Percentiles rank a stretch among this genome's conserved stretches.
Evolutionary conservation across 2,113 vertebrate genomes (phyloP).

Genomic region (Xiphophorus maculatus): DNA sequence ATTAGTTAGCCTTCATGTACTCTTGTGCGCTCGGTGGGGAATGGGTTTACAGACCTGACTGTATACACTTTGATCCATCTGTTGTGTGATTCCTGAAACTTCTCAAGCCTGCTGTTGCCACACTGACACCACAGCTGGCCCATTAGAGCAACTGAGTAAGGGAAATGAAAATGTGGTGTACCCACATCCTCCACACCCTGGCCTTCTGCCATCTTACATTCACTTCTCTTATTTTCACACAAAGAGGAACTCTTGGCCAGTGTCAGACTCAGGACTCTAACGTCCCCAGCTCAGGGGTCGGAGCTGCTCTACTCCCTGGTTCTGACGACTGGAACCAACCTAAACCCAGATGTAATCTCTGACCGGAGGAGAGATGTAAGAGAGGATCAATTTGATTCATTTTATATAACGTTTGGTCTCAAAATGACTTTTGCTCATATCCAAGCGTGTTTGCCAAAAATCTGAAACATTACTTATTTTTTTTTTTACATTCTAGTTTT

Average conservation of each 20-base stretch:
- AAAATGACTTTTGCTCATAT: neutral
- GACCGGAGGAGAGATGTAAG: neutral
- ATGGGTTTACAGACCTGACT: neutral
- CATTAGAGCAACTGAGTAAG: constrained; percentile 48
- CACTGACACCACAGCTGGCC: constrained; percentile 28
- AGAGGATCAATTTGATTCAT: neutral
- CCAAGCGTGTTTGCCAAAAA: too few species aligned
- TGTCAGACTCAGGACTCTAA: constrained; percentile 29
- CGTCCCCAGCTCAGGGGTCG: neutral
- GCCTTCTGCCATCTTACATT: constrained; percentile 59
- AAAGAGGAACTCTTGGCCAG: constrained; percentile 61
- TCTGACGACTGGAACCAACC: neutral
- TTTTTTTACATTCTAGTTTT: too few species aligned
- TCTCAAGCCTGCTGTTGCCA: constrained; percentile 37
- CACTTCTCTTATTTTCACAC: constrained; percentile 69
- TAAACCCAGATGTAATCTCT: neutral
- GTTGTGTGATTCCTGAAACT: constrained; percentile 9
- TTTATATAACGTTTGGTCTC: too few species aligned
- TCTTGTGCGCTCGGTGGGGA: too few species aligned
- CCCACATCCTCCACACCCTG: constrained; percentile 58
- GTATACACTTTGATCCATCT: neutral
- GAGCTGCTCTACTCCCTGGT: constrained; percentile 17
- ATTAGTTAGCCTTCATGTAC: too few species aligned
- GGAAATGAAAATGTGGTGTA: constrained; percentile 72
- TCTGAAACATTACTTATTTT: too few species aligned